Evolutionary conservation across 2,797 vertebrate species (phyloP).

Genomic region (Agapornis canus): DNA sequence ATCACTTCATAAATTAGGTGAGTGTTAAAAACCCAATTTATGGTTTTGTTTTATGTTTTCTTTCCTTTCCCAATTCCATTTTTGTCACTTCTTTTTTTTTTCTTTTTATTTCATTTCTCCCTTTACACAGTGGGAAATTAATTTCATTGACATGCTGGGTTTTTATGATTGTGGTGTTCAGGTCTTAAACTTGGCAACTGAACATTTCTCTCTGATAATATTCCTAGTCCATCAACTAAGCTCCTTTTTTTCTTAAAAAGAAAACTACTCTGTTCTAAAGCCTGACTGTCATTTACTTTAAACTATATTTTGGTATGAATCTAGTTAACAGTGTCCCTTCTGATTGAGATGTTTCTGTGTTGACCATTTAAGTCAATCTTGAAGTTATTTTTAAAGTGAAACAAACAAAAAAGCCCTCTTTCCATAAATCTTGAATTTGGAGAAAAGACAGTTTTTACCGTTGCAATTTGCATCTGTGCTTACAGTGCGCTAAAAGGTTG

Average conservation of each 20-base stretch:
- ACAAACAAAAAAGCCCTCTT: background rate
- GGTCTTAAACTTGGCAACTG: background rate
- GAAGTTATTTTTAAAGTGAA: background rate
- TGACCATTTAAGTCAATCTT: background rate
- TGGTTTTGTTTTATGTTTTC: background rate
- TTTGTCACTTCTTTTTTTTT: background rate
- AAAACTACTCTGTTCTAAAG: background rate
- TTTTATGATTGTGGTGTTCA: constrained; percentile 44
- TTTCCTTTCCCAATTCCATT: background rate
- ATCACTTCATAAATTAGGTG: constrained; percentile 61
- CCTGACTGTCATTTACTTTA: background rate
- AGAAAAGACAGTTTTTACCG: background rate
- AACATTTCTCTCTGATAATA: constrained; percentile 27
- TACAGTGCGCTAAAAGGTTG: background rate
- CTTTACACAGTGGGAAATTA: background rate
- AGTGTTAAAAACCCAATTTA: constrained; percentile 60
- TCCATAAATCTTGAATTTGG: background rate
- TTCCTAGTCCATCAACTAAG: background rate
- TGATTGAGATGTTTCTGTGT: background rate
- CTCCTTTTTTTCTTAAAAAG: background rate
- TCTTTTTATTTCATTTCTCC: background rate
- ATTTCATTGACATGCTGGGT: constrained; percentile 23
- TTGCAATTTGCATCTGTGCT: background rate
- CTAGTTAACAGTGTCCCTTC: background rate
- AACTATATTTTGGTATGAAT: background rate